phyloP scores from a whole-genome alignment of 37 sponge, comb jelly and placozoan species.

The Halichondria panicea region DNA sequence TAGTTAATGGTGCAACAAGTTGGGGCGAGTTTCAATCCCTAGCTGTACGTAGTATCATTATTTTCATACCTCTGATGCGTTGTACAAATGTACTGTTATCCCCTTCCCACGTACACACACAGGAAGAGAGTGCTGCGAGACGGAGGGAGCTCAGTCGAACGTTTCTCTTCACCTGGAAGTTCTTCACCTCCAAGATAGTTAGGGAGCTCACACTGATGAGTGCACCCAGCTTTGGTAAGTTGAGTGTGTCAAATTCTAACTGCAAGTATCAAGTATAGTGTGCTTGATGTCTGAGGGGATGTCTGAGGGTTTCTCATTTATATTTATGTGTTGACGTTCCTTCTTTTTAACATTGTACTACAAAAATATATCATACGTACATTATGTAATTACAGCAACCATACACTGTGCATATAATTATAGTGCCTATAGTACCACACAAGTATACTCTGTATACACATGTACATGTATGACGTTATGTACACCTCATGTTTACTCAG shows the following conservation, averaged over 20 bases:
- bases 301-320: neutral
- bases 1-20: too few species aligned
- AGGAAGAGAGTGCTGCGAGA: neutral
- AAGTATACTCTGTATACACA: neutral
- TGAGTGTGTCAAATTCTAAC: neutral
- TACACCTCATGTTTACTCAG: neutral
- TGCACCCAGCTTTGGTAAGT: slow-evolving; percentile 84
- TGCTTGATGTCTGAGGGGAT: neutral
- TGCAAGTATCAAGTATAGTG: neutral
- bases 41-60: too few species aligned
- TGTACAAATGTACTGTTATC: too few species aligned
- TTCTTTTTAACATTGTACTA: neutral
- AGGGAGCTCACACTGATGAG: slow-evolving; percentile 75
- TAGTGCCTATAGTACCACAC: too few species aligned
- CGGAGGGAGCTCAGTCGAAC: slow-evolving; percentile 10
- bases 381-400: too few species aligned
- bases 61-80: too few species aligned
- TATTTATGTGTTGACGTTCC: neutral
- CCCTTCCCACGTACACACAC: too few species aligned
- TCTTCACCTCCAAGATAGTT: slow-evolving; percentile 72
- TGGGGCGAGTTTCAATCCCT: too few species aligned
- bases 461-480: neutral
- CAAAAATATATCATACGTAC: neutral
- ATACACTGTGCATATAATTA: too few species aligned
- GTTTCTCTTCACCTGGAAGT: slow-evolving; percentile 78